Evolutionary conservation across 2,888 invertebrate genomes (phyloP), one percentile per base, ranked within the genome.

Genomic region (Diploptera punctata): DNA sequence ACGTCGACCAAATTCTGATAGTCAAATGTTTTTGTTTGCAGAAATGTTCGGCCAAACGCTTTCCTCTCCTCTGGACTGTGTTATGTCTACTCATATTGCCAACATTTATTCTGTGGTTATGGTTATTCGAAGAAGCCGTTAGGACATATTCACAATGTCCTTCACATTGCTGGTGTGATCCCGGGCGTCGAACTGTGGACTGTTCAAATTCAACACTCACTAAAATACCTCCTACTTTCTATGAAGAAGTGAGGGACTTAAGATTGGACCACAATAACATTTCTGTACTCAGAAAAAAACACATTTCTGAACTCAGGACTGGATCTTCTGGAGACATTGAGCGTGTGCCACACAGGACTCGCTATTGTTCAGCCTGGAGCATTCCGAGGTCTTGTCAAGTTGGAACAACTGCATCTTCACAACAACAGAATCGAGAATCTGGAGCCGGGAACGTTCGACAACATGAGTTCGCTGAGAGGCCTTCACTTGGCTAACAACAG

Each of bases 131-230:
- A 21, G 65, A 65, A 44, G 65, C 65, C 1, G 2, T 65, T 1
- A 16, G 65, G 5, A 44, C 44, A 2, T 21, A 24, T n/a, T 31
- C 21, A 3, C 65, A 65, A 13, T 65, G 65, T 24, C 65, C 43
- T 24, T 24, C 19, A 7, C 43, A 44, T 3, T 65, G 65, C 44
- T 65, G 65, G 65, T 65, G 65, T 31, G 65, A 65, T n/a, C 65
- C 65, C 1, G 65, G 65, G 2, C 65, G 65, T 26, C 21, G 65
- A 16, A 24, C 44, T 10, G 65, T 26, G 13, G 65, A 65, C 44
- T 65, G 65, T 16, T 65, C 65, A 13, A 65, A 65, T 31, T 43
- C 24, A 13, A 38, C 43, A 5, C 13, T 65, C 16, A 24, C 43
- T 10, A 44, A 65, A 1, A 43, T 65, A 31, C 65, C 65, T 21